Base-by-base conservation (phyloP, 2,797 vertebrate species). In the Stomatorhinus walkeri region DNA sequence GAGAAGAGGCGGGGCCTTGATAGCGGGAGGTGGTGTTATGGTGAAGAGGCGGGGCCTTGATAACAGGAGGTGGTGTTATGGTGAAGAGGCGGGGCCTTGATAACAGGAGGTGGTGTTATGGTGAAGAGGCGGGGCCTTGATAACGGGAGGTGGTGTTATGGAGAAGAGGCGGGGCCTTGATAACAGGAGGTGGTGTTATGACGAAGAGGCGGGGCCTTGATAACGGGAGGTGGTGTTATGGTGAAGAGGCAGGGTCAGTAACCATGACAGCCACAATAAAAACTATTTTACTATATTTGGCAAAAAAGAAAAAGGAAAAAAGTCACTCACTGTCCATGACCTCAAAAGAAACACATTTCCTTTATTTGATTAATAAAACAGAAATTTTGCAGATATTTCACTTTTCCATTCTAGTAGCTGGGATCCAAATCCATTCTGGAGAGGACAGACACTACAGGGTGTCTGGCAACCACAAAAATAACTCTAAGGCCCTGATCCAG, bases 401-500 rank as follows among this genome's bases (percentile, higher is more conserved):
- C 93, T 90, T 92, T 95, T 94, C 93, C 94, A 94, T 93, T 93
- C 93, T 92, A 94, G 94, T 94, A 93, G 93, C 94, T 90, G 89
- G 93, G 92, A 28, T 94, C 90, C 89, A 92, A 94, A 92, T 93
- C 93, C 94, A 95, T 92, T 93, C 94, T 93, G 93, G 93, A 94
- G 92, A 93, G 3, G n/a, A 46, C 93, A 93, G 90, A 94, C 94
- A 95, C 94, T 95, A 94, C 92, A 90, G 90, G 94, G 94, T 94
- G 95, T 95, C 94, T 94, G 94, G 94, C 93, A 94, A 93, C 93
- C 92, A 93, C 93, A 94, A 94, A 94, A 54, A 79, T 93, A 92
- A 92, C 93, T 92, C 93, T 89, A 43, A 90, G 92, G 90, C 86
- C 93, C 89, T 93, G 92, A 93, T 93, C 90, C 93, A 94, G 91